These are phyloP conservation scores for Ispidina lecontei DNA, from an alignment of 2,797 vertebrate genomes.

Conservation along the genomic window DNA sequence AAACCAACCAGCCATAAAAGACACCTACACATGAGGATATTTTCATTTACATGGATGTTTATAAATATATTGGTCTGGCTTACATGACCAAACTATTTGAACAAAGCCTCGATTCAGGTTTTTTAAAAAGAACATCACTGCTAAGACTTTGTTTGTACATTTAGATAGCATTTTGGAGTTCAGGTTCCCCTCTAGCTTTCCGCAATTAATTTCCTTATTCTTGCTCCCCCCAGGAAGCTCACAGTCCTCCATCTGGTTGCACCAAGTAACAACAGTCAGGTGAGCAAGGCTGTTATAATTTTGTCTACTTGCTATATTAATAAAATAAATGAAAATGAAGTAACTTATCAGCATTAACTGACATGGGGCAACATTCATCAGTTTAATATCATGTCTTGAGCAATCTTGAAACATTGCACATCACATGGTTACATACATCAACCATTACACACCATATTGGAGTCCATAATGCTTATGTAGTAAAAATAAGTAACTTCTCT, in stretches of 20 bases:
- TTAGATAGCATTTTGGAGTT: background rate
- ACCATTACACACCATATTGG: fast-evolving
- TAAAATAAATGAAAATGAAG: background rate
- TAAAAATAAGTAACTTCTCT: background rate
- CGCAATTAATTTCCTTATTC: background rate
- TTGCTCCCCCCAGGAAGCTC: background rate
- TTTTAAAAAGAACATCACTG: background rate
- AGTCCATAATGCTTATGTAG: background rate
- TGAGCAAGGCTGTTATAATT: background rate
- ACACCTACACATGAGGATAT: background rate
- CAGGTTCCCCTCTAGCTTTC: background rate
- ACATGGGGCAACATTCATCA: background rate
- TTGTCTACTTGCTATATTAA: background rate
- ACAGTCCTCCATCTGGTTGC: background rate
- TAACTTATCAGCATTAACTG: background rate
- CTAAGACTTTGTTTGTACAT: background rate
- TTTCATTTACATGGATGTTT: background rate
- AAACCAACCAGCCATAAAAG: background rate
- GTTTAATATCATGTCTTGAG: background rate
- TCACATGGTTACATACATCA: background rate
- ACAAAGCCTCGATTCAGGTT: background rate
- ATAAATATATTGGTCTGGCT: background rate
- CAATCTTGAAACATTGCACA: background rate
- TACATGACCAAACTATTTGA: background rate
- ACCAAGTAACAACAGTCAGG: background rate